Evolutionary conservation across 1,140 invertebrate species (phyloP).

Genomic region (Zaprionus gabonicus): DNA sequence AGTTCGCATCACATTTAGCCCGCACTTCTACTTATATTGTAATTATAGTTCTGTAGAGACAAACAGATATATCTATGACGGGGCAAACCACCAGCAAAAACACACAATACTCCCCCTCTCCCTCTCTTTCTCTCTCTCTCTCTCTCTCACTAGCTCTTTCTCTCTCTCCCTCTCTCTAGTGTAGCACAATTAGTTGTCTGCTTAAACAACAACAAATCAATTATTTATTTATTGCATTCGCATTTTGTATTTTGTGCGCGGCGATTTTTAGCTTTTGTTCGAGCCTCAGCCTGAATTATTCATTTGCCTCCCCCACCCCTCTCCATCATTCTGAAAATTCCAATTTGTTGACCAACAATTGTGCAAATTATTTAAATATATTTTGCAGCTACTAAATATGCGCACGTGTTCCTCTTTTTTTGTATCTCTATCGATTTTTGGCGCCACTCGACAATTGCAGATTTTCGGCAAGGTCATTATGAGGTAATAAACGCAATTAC

Average conservation of each 20-base stretch:
- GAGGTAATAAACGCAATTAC: constrained; percentile 31
- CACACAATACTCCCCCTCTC: background rate
- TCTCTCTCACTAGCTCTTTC: too few relatives aligned
- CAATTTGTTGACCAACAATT: constrained; percentile 33
- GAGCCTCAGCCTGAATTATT: constrained; percentile 61
- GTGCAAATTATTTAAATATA: constrained; percentile 23
- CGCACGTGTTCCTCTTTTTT: background rate
- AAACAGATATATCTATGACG: constrained; percentile 53
- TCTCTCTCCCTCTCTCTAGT: background rate
- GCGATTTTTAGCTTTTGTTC: constrained; percentile 70
- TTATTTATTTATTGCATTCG: constrained; percentile 68
- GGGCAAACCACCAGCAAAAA: constrained; percentile 2
- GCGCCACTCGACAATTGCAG: constrained; percentile 21
- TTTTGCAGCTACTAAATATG: constrained; percentile 1
- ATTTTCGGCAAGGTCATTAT: constrained; percentile 48
- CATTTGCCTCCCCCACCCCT: constrained; percentile 29
- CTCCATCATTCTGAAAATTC: background rate
- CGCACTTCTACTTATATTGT: constrained; percentile 24
- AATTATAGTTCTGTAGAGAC: constrained; percentile 57
- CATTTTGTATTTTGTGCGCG: constrained; percentile 41
- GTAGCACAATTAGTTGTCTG: constrained; percentile 64
- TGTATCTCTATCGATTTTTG: background rate
- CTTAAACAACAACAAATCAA: constrained; percentile 71
- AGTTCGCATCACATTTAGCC: background rate
- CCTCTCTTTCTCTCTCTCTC: too few relatives aligned